These are phyloP conservation scores for Bombylius discolor DNA, from an alignment of 2,888 invertebrate genomes.

Conservation along the genomic window DNA sequence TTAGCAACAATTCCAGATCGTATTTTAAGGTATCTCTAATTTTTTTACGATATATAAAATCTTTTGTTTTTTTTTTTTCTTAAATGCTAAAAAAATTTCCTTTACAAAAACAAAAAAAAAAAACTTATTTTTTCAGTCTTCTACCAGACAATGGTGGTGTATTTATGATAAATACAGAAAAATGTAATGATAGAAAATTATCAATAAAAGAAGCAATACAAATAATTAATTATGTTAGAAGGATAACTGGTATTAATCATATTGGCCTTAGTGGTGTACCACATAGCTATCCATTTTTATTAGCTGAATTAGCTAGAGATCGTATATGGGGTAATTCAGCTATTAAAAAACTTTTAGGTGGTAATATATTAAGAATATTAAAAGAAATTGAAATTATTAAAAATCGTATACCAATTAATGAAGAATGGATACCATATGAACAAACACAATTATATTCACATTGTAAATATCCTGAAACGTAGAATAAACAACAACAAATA, in stretches of 20 bases:
- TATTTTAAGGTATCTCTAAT: constrained; percentile 40
- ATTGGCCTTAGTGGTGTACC: constrained; percentile 46
- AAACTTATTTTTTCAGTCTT: constrained; percentile 18
- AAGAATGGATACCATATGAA: constrained; percentile 43
- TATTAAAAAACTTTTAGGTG: constrained; percentile 46
- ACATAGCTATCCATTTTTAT: constrained; percentile 43
- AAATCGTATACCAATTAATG: constrained; percentile 36
- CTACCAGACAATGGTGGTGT: constrained; percentile 44
- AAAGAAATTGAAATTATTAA: constrained; percentile 38
- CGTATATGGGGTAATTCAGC: constrained; percentile 47
- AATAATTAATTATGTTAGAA: constrained; percentile 52
- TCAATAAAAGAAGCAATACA: constrained; percentile 37
- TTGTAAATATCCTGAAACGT: constrained; percentile 41
- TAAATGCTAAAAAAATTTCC: background rate
- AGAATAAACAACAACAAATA: constrained; percentile 6
- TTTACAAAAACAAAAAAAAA: background rate
- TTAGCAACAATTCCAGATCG: constrained; percentile 72
- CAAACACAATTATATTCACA: constrained; percentile 42
- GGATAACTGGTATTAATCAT: constrained; percentile 51
- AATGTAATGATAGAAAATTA: constrained; percentile 32
- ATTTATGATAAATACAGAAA: constrained; percentile 49
- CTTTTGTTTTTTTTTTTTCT: too few species aligned
- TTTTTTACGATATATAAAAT: background rate
- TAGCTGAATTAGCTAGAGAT: constrained; percentile 47
- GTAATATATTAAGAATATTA: constrained; percentile 44